Base-by-base conservation (phyloP, 1,140 invertebrate species). In the Caerostris darwini region DNA sequence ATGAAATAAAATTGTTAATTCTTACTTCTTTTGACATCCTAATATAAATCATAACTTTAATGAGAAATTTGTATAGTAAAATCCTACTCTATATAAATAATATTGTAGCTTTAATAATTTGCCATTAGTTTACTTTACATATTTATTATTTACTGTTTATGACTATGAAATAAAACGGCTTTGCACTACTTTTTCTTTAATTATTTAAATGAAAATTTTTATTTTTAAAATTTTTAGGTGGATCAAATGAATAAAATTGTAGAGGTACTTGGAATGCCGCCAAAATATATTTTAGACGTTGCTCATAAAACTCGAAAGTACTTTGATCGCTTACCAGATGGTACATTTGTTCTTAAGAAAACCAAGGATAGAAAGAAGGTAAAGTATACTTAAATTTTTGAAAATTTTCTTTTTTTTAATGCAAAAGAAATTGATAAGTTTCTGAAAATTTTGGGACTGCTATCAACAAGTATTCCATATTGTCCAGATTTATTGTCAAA, bases 231-330 rank as follows among this genome's bases (percentile, higher is more conserved):
- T 17, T 67, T 85, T 14, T 95, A 98, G 97, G 97, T 99, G 95
- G 99, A 99, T 96, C 99, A 99, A 97, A 99, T 99, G 99, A 99
- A 99, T 97, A 99, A 99, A 97, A 99, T 99, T 94, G 98, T 99
- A 85, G 99, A 99, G 97, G 99, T 99, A 88, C 96, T 99, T 94
- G 99, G 99, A 83, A 99, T 99, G 97, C 99, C 99, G 95, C 99
- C 99, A 5, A 98, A 98, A 96, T 98, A 99, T 96, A 97, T 99
- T 95, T 96, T 99, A 94, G 99, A 99, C 96, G 97, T 98, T 97
- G 99, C 98, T 94, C 98, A 98, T 95, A 99, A 99, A 97, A 98
- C 98, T 90, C 97, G 98, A 95, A 99, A 99, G 96, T 99, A 99
- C 97, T 99, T 99, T 96, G 99, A 99, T 96, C 99, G 99, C 97